Conservation (phyloP, 2,888 invertebrate genomes). For the Rhyacophila evoluta region DNA sequence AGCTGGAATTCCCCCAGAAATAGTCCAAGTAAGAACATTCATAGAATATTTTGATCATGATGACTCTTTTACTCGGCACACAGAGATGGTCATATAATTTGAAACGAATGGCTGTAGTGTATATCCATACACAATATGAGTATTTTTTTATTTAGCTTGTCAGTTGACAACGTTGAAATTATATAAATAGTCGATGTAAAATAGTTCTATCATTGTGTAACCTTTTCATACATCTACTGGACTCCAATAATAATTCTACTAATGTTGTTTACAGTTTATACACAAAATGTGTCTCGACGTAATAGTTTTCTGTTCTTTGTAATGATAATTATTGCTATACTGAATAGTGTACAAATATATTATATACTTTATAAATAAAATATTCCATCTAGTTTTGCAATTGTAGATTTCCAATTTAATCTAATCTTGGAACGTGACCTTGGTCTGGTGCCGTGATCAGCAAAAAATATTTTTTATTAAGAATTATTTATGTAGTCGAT, state of each 20-base stretch:
- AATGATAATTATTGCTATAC: constrained; percentile 22
- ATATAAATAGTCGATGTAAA: background rate
- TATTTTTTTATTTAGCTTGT: background rate
- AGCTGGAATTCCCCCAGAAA: too few relatives aligned
- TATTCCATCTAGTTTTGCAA: constrained; percentile 24
- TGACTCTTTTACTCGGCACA: too few relatives aligned
- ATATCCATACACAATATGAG: background rate
- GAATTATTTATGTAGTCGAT: constrained; percentile 12
- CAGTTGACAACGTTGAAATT: background rate
- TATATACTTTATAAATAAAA: background rate
- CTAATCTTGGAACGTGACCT: background rate
- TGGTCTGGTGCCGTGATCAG: background rate
- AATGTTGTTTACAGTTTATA: background rate
- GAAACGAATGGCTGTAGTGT: background rate
- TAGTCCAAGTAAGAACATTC: too few relatives aligned
- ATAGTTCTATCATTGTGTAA: background rate
- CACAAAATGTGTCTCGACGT: background rate
- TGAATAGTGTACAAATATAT: constrained; percentile 24
- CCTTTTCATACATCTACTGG: background rate
- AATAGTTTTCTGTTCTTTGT: background rate
- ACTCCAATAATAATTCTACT: background rate
- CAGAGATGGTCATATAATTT: background rate
- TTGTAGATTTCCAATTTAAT: constrained; percentile 20
- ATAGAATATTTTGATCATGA: too few relatives aligned
- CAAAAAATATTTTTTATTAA: background rate